Evolutionary conservation across 2,888 invertebrate genomes (phyloP), one percentile per base, ranked within the genome.

Genomic region (Drosophila flavopinicola): DNA sequence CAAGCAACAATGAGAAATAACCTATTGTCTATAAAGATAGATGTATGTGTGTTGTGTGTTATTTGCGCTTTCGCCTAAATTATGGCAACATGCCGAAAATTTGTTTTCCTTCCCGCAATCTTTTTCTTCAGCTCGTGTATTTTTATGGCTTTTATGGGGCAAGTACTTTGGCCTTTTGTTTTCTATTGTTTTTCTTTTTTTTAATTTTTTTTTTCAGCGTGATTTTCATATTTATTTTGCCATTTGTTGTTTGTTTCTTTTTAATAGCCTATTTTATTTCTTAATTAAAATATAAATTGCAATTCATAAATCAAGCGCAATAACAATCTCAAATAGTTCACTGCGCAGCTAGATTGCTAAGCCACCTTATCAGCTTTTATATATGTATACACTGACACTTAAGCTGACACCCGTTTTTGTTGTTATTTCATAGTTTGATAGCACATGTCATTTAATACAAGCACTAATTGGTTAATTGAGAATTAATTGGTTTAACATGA

Each of bases 51-150:
- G 61, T 70, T 15, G 47, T n/a, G 37, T 57, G 35, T 35, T 53
- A 47, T 56, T 39, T 53, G 67, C 37, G 65, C 48, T 59, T 60
- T 57, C 29, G 66, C 65, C 65, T 71, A 66, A 82, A 78, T 78
- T 82, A 82, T 85, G 79, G 79, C 60, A 66, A 59, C 72, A 68
- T 75, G 68, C 72, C 68, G 78, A 75, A 71, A 72, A 68, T 82
- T 78, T 53, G 67, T 60, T 82, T 85, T 75, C 44, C 63, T 63
- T 60, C 33, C 27, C 38, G 35, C 35, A 45, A 37, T 56, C 6
- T 29, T 11, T 11, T 42, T 53, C 15, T 6, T 29, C 11, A 42
- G 7, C 7, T 23, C 23, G 15, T 39, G 20, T 32, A n/a, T 38
- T 33, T 57, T 73, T 60, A 54, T 51, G 52, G 59, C 32, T 51